These are phyloP conservation scores for Anniella stebbinsi DNA, from an alignment of 2,797 vertebrate species.

Conservation along the genomic window DNA sequence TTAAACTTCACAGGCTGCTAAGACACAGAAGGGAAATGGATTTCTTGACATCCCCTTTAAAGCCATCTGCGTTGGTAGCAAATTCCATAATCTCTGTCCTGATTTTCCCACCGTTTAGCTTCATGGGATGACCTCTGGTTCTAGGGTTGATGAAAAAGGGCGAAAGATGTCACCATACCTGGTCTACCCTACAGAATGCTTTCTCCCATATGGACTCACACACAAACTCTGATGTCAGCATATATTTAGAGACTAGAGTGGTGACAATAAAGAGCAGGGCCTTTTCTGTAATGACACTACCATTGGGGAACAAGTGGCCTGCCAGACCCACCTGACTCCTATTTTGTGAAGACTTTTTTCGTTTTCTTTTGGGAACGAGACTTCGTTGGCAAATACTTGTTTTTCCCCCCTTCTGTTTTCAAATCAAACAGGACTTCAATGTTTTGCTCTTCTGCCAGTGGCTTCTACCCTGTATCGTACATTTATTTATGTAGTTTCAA, in stretches of 20 bases:
- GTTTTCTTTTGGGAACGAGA: too few species aligned
- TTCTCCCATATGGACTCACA: not conserved
- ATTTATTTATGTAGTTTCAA: not conserved
- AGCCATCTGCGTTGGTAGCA: too few species aligned
- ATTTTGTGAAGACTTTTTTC: not conserved
- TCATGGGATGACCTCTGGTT: too few species aligned
- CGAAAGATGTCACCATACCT: too few species aligned
- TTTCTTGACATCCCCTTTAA: too few species aligned
- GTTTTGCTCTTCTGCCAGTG: not conserved
- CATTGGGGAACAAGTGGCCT: not conserved
- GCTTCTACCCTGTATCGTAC: not conserved
- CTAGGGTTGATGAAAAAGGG: too few species aligned
- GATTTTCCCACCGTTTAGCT: too few species aligned
- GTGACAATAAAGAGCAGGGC: not conserved
- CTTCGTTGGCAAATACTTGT: not conserved
- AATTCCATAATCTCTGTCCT: too few species aligned
- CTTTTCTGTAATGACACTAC: not conserved
- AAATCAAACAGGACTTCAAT: not conserved
- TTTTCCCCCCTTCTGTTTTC: not conserved
- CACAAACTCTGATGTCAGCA: not conserved
- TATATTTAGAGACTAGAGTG: not conserved
- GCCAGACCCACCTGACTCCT: not conserved
- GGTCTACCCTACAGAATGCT: not conserved
- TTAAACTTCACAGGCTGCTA: too few species aligned
- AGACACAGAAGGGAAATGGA: too few species aligned